Evolutionary conservation across 2,113 vertebrate genomes (phyloP), one percentile per base, ranked within the genome.

Genomic region (Chloroceryle aenea): DNA sequence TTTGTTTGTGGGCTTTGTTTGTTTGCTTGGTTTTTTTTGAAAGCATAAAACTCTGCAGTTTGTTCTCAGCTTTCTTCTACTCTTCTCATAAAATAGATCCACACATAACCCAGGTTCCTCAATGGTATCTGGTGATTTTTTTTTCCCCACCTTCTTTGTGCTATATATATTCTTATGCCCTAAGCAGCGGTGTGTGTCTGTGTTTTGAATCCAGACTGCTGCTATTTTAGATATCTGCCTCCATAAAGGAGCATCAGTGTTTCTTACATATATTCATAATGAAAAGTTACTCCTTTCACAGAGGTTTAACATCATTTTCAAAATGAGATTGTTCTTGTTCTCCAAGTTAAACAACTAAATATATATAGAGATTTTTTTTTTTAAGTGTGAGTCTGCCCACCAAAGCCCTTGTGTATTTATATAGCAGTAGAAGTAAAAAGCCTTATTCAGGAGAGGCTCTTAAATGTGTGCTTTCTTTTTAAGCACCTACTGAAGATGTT

Each of bases 101-200:
- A 91, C 64, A 87, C 77, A 81, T 50, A 95, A 61, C 76, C 73
- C 68, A 86, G 92, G 93, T 93, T 90, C 56, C 36, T 95, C 52
- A 97, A 55, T 91, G 58, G 80, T 90, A 86, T 67, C 83, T 89
- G 72, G 18, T 89, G 69, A 95, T 85, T 61, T 58, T 84, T 89
- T 87, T 75, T 85, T 89, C 85, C 71, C 69, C 76, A 87, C 68
- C 48, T 93, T 89, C 89, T 64, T 50, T 38, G 32, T 64, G 58
- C 88, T 95, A 59, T 81, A 93, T 71, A 78, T 95, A 89, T 90
- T 80, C 30, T 29, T 50, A 6, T 47, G 85, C 83, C 90, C 85
- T 79, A 36, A 89, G 71, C 48, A 93, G 78, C 74, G 94, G 62
- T 36, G 73, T 86, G 36, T 58, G 75, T 69, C 78, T 92, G 30